phyloP scores from a whole-genome alignment of 2,797 vertebrate genomes.

The Aratinga solstitialis region DNA sequence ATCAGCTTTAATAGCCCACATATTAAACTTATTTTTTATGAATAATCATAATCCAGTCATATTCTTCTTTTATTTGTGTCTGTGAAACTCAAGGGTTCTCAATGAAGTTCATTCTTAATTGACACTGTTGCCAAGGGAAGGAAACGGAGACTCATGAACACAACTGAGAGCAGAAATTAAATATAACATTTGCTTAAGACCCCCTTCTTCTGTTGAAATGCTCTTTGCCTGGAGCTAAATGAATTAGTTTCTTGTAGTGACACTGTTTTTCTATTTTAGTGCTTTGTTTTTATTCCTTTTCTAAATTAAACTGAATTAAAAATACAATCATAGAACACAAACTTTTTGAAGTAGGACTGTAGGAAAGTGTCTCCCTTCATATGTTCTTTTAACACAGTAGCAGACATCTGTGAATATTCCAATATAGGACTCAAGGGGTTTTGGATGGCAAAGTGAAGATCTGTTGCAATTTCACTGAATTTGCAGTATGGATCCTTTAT shows the following conservation, averaged over 20 bases:
- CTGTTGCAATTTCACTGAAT: background rate
- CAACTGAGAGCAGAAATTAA: background rate
- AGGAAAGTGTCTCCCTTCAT: background rate
- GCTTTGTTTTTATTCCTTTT: background rate
- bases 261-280: background rate
- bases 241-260: background rate
- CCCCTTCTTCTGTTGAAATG: background rate
- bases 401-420: background rate
- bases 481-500: background rate
- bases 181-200: background rate
- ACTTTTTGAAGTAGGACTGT: background rate
- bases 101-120: background rate
- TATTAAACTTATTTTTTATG: background rate
- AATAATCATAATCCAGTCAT: background rate
- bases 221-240: background rate
- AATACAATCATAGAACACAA: background rate
- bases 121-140: background rate
- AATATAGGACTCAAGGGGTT: background rate
- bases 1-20: background rate
- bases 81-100: background rate
- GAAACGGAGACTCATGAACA: background rate
- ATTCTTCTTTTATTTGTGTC: background rate
- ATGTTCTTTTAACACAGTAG: background rate
- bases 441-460: background rate
- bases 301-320: background rate